Base-by-base conservation (phyloP, 2,888 invertebrate genomes). In the Lasius fuliginosus region DNA sequence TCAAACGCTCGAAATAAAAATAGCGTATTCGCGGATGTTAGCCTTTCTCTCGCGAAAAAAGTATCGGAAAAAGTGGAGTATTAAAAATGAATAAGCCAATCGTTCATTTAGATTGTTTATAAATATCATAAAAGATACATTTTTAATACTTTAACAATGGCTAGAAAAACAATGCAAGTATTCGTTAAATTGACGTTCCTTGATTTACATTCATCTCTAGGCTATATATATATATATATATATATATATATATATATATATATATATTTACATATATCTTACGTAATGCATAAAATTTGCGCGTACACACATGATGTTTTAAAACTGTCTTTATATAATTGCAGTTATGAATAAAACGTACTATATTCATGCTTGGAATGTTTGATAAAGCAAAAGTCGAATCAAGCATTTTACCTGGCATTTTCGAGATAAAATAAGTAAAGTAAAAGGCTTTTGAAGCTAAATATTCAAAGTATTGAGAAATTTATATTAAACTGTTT, bases 351-450 rank as follows among this genome's bases (percentile, higher is more conserved):
- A 58, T 42, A 40, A 30, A 69, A 18, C 12, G 30, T 40, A 56
- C 2, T 60, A 23, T 30, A 11, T 33, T 60, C n/a, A 60, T 77
- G 85, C 83, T 68, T 71, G 82, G 74, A 86, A 85, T 87, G 73
- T 68, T 23, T 83, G 73, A 82, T 81, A 84, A 88, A 86, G 53
- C 12, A 40, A 68, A 67, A 67, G n/a, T 23, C 36, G 27, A 67
- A 77, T 77, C 53, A 15, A 77, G 68, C 30, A 56, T 88, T 77
- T 76, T 60, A 73, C 73, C 36, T 60, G 46, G 23, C n/a, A 73
- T 71, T 71, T 58, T 53, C 46, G 18, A 81, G 60, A 42, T 81
- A 73, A 81, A 60, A 71, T 42, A 27, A 79, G 18, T 60, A 71
- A 33, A 79, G 42, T 15, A 18, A 79, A 33, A 79, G 11, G 36